Conservation (phyloP, 2,888 invertebrate genomes). For the Anoplius nigerrimus region DNA sequence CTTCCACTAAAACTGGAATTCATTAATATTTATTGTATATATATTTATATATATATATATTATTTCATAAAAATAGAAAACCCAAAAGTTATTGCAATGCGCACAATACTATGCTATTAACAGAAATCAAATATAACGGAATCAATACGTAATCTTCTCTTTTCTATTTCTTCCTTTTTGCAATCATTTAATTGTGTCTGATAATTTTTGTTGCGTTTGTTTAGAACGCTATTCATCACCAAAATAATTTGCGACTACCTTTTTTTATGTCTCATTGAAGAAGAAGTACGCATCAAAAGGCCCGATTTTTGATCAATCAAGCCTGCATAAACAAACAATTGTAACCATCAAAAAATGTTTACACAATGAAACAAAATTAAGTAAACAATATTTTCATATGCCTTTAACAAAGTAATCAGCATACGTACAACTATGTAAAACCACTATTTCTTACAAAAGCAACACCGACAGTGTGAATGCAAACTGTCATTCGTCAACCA, state of each 20-base stretch:
- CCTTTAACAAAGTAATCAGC: background rate
- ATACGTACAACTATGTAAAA: background rate
- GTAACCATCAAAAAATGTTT: background rate
- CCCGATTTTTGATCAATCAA: too few species aligned
- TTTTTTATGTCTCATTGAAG: too few species aligned
- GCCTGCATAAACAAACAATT: too few species aligned
- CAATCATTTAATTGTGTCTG: background rate
- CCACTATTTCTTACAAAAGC: slow-evolving; percentile 2
- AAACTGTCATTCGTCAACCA: slow-evolving; percentile 3
- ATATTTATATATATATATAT: slow-evolving; percentile 28
- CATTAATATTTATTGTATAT: slow-evolving; percentile 54
- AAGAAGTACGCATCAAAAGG: too few species aligned
- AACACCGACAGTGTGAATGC: slow-evolving; percentile 38
- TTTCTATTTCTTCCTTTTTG: background rate
- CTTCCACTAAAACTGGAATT: slow-evolving; percentile 75
- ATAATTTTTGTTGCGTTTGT: too few species aligned
- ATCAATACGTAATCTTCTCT: slow-evolving; percentile 35
- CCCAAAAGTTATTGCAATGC: slow-evolving; percentile 67
- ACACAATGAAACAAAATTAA: background rate
- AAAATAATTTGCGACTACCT: too few species aligned
- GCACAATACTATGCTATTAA: slow-evolving; percentile 53
- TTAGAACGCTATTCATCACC: too few species aligned
- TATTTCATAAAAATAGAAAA: slow-evolving; percentile 70
- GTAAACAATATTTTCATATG: slow-evolving; percentile 1
- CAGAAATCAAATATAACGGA: slow-evolving; percentile 38